A percentile compares a stretch with the other conserved stretches of the same genome.
phyloP scores from a whole-genome alignment of 2,888 invertebrate genomes.

The Ophion slaviceki region DNA sequence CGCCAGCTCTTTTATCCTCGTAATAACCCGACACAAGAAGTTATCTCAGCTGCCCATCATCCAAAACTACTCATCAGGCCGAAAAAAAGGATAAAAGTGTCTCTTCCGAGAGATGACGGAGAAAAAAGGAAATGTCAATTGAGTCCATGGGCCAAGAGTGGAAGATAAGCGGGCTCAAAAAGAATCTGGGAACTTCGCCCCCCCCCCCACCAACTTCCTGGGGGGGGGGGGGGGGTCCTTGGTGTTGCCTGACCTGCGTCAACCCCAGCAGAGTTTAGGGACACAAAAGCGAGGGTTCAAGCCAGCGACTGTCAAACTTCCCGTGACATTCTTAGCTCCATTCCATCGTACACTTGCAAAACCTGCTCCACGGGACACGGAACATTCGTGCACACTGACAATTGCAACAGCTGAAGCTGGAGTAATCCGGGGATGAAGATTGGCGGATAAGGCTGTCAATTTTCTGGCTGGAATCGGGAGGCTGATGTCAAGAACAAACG shows the following conservation, averaged over 20 bases:
- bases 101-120: neutral
- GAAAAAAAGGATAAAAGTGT: slow-evolving; percentile 19
- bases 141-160: slow-evolving; percentile 28
- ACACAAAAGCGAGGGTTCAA: slow-evolving; percentile 10
- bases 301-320: slow-evolving; percentile 6
- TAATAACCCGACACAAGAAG: slow-evolving; percentile 45
- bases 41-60: slow-evolving; percentile 54
- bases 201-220: neutral
- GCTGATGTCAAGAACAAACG: neutral
- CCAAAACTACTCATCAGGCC: slow-evolving; percentile 42
- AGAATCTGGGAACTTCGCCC: slow-evolving; percentile 31
- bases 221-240: no score
- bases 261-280: slow-evolving; percentile 14
- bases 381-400: neutral
- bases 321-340: slow-evolving; percentile 3
- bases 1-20: slow-evolving; percentile 32
- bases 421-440: neutral
- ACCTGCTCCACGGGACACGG: neutral
- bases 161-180: slow-evolving; percentile 25
- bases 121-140: slow-evolving; percentile 40
- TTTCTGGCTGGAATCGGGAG: neutral
- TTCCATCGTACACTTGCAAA: neutral
- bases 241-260: slow-evolving; percentile 19
- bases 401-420: neutral
- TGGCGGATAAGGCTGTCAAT: neutral